Base-by-base conservation (phyloP, 2,888 invertebrate species). In the Sinelater perroti region DNA sequence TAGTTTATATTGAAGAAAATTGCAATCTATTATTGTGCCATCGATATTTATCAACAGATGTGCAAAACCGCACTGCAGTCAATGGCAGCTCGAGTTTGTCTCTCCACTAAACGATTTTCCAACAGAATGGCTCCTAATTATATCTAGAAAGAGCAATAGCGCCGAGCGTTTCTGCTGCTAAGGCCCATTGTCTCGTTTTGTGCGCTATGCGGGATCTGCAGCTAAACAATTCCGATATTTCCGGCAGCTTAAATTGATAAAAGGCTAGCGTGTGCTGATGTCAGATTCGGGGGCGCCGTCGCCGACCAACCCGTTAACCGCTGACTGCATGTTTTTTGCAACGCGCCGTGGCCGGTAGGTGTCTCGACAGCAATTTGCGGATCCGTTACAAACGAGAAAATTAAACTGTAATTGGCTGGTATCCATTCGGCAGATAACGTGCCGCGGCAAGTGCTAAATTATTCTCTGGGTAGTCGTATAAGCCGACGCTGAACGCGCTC, bases 341-440 rank as follows among this genome's bases (percentile, higher is more conserved):
- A 28, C 24, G 40, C 28, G 24, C 33, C 40, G 49, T 47, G 33
- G 21, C 36, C 26, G 8, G 44, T 44, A 42, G 28, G 44, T 31
- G 30, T 42, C 30, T 30, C 17, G 42, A 33, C 56, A 35, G 33
- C 49, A 50, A 56, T 56, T 56, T 50, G 44, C 42, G 35, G 50
- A 38, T 56, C 44, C 35, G 49, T 56, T 56, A 36, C 50, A 50
- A 35, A 38, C 46, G 36, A 45, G 33, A 45, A 54, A 54, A 54
- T 54, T 35, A 46, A 54, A 54, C 36, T 54, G 54, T 45, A 54
- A 54, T 54, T 54, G 44, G 26, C 36, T 30, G 18, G 30, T 45
- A 45, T 31, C 31, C 30, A 17, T 18, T 30, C 26, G 11, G 13
- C 8, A 30, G 45, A 45, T 28, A 45, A 45, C 31, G 45, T 17